A percentile compares a stretch with the other conserved stretches of the same genome.
phyloP scores from a whole-genome alignment of 2,888 invertebrate genomes.

The Exephanes ischioxanthus region DNA sequence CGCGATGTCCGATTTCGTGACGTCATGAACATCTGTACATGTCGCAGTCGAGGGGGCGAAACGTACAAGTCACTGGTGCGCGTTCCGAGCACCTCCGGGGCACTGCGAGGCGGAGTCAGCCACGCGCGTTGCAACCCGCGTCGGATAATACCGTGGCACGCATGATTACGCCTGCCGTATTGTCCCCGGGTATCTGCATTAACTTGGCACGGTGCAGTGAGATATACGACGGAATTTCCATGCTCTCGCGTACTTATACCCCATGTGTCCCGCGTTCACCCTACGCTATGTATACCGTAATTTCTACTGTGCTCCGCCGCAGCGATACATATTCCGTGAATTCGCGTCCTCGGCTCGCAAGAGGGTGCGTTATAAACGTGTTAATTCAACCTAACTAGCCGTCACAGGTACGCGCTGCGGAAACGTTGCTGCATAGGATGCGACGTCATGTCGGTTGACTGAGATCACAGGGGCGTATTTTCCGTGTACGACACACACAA shows the following conservation, averaged over 20 bases:
- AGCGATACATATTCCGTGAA: conserved; percentile 43
- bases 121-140: conserved; percentile 43
- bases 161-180: conserved; percentile 69
- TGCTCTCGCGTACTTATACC: conserved; percentile 47
- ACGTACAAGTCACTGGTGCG: conserved; percentile 2
- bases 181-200: conserved; percentile 52
- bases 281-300: conserved; percentile 25
- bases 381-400: conserved; percentile 60
- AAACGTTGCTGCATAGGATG: background rate
- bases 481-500: background rate
- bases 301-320: conserved; percentile 33
- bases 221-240: conserved; percentile 63
- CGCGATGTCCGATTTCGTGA: background rate
- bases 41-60: background rate
- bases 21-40: conserved; percentile 2
- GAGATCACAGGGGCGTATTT: background rate
- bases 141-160: conserved; percentile 64
- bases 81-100: background rate
- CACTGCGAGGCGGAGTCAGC: conserved; percentile 2
- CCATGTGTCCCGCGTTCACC: conserved; percentile 26
- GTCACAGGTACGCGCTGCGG: conserved; percentile 15
- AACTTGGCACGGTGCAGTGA: conserved; percentile 60
- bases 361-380: conserved; percentile 49
- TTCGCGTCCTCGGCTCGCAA: conserved; percentile 46
- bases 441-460: background rate